These are phyloP conservation scores for Coenonympha arcania DNA, from an alignment of 2,888 invertebrate genomes.

Conservation along the genomic window DNA sequence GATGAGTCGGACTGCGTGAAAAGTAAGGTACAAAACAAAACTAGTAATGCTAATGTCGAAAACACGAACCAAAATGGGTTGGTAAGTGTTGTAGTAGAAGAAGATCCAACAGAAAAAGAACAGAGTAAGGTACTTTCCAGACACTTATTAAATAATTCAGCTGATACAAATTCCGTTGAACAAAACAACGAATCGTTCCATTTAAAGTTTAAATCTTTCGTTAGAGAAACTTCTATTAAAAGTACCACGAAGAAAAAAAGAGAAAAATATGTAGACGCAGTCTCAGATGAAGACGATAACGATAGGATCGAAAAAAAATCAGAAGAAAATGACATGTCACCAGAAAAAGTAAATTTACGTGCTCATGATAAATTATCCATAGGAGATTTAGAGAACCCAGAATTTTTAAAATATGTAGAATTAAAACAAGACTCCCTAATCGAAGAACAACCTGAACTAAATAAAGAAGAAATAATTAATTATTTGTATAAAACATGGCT, in stretches of 20 bases:
- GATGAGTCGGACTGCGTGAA: not conserved
- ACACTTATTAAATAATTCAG: no score
- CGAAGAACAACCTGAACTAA: constrained; percentile 69
- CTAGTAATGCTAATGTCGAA: not conserved
- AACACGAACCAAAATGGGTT: not conserved
- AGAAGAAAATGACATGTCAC: not conserved
- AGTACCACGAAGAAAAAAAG: not conserved
- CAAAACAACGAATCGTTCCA: no score
- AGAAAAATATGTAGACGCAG: not conserved
- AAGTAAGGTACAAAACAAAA: not conserved
- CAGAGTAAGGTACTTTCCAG: not conserved
- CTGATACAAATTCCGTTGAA: no score
- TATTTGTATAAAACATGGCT: constrained; percentile 71
- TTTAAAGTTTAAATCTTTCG: no score
- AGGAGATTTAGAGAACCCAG: constrained; percentile 44
- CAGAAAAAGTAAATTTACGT: not conserved
- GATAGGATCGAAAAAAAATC: not conserved
- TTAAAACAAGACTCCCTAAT: constrained; percentile 66
- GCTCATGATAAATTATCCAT: constrained; percentile 15
- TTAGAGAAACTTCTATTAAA: not conserved
- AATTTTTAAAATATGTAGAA: constrained; percentile 68
- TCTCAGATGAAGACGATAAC: not conserved
- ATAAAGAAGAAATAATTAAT: constrained; percentile 57
- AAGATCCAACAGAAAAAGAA: not conserved
- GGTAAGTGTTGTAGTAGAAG: not conserved